phyloP scores from a whole-genome alignment of 1,140 invertebrate genomes.

The Branchinecta lynchi region DNA sequence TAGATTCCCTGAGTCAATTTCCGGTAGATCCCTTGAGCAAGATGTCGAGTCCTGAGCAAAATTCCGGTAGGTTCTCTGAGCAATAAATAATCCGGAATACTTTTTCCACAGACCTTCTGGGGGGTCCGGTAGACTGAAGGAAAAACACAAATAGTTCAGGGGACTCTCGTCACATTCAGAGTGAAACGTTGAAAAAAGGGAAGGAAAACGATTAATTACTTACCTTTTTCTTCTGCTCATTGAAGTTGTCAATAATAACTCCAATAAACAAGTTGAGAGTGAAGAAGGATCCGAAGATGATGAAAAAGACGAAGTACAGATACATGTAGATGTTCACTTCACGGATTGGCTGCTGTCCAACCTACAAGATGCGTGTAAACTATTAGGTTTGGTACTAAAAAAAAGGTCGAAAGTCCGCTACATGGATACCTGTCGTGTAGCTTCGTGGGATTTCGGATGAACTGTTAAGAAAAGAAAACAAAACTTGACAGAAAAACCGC shows the following conservation, averaged over 20 bases:
- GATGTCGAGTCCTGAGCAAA: no score
- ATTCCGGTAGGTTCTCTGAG: no score
- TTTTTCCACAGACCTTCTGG: no score
- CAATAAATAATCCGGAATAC: no score
- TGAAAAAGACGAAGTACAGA: conserved; percentile 94
- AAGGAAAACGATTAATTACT: background rate
- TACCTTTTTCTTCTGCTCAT: conserved; percentile 94
- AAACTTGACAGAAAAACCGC: background rate
- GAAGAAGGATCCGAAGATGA: conserved; percentile 94
- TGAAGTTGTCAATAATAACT: conserved; percentile 97
- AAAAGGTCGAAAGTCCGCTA: conserved; percentile 16
- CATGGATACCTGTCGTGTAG: background rate
- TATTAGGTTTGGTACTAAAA: conserved; percentile 9
- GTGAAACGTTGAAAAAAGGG: no score
- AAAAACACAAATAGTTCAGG: no score
- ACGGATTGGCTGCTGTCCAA: conserved; percentile 71
- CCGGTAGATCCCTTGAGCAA: no score
- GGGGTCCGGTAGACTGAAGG: no score
- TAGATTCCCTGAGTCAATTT: no score
- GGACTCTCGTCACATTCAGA: no score
- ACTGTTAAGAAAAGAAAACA: background rate
- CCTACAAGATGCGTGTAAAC: conserved; percentile 38
- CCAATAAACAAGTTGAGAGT: conserved; percentile 95
- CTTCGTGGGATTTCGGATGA: conserved; percentile 13
- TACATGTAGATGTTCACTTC: conserved; percentile 96